Percentiles rank a stretch among this genome's conserved stretches.
Conservation (phyloP, 2,888 invertebrate genomes). For the Scaptomyza cyrtandrae region DNA sequence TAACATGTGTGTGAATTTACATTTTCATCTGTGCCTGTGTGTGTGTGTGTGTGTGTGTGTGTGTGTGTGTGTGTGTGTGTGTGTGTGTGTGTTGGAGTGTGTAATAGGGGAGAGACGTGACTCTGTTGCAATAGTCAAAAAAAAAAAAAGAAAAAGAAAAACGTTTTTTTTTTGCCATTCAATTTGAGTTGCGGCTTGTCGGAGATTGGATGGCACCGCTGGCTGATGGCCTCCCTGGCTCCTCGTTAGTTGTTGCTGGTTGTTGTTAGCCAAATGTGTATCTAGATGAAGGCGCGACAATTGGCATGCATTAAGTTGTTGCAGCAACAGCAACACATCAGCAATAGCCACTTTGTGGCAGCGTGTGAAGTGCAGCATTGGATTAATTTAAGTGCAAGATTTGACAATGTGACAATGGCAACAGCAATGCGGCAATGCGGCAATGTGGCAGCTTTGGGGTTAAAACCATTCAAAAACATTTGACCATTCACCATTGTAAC, state of each 20-base stretch:
- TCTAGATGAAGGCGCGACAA: conserved; percentile 81
- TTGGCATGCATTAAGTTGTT: conserved; percentile 80
- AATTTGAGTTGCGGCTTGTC: conserved; percentile 67
- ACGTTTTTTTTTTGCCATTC: conserved; percentile 62
- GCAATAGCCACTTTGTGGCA: conserved; percentile 53
- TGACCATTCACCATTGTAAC: conserved; percentile 28
- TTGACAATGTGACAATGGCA: conserved; percentile 47
- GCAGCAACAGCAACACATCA: conserved; percentile 39
- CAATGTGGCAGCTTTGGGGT: not conserved
- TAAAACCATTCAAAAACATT: conserved; percentile 18
- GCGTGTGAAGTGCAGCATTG: conserved; percentile 69
- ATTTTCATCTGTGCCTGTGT: conserved; percentile 7
- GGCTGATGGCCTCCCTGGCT: conserved; percentile 60
- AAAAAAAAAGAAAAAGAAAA: conserved; percentile 36
- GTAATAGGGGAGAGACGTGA: conserved; percentile 28
- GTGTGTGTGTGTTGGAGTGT: conserved; percentile 29
- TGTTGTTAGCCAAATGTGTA: conserved; percentile 73
- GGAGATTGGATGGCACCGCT: conserved; percentile 56
- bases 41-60: conserved; percentile 29
- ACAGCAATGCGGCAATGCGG: not conserved
- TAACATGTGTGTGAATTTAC: conserved; percentile 28
- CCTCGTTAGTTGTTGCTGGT: conserved; percentile 47
- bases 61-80: conserved; percentile 21
- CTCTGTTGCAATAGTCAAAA: conserved; percentile 62
- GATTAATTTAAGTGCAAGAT: conserved; percentile 59